Percentiles rank a stretch among this genome's conserved stretches.
Conservation (phyloP, 2,888 invertebrate species). For the Hydrotaea cyrtoneurina region DNA sequence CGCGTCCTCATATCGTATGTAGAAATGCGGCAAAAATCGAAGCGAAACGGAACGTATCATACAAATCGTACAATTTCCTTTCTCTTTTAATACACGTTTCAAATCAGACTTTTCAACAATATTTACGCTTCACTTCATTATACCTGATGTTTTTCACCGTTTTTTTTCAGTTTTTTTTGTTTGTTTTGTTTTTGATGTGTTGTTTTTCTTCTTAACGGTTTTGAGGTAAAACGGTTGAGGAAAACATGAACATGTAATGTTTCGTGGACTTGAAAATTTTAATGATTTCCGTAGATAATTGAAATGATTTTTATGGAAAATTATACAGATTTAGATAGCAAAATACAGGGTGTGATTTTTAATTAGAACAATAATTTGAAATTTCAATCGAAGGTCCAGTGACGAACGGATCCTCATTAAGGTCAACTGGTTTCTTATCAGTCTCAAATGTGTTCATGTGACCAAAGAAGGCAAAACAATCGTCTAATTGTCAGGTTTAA, state of each 20-base stretch:
- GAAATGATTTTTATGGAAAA: no score
- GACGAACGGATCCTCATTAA: no score
- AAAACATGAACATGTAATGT: background rate
- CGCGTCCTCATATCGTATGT: background rate
- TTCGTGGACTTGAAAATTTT: background rate
- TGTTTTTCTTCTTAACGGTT: no score
- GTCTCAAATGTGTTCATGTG: no score
- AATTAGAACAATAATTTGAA: no score
- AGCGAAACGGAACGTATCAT: constrained; percentile 18
- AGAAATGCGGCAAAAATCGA: constrained; percentile 23
- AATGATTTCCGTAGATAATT: background rate
- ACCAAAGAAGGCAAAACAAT: no score
- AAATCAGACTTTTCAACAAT: constrained; percentile 15
- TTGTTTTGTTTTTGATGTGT: no score
- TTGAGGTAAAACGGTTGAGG: background rate
- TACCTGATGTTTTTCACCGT: background rate
- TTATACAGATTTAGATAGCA: no score
- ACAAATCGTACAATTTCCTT: constrained; percentile 39
- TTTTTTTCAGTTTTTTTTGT: background rate
- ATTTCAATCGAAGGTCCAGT: no score
- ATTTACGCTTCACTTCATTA: constrained; percentile 37
- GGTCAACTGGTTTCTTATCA: no score
- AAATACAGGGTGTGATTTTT: no score
- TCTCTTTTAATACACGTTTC: constrained; percentile 27
- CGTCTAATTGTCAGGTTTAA: no score